A percentile compares a stretch with the other conserved stretches of the same genome.
These are phyloP conservation scores for Acromyrmex echinatior DNA, from an alignment of 1,140 invertebrate genomes.

Conservation along the genomic window DNA sequence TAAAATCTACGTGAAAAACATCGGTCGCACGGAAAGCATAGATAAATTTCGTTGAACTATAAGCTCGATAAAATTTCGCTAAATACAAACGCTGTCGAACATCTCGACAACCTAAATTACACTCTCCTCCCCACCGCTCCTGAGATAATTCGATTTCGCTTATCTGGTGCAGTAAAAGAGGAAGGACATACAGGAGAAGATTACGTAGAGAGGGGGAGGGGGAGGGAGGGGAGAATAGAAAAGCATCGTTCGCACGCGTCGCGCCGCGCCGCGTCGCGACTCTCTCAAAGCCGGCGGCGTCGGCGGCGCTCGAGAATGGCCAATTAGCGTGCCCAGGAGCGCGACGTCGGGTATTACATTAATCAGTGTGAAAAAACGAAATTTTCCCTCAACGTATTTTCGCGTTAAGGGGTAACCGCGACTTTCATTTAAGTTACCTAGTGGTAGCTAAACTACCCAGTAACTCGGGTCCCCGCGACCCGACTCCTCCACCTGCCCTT, in stretches of 20 bases:
- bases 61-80: constrained; percentile 26
- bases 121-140: constrained; percentile 10
- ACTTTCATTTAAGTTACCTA: constrained; percentile 81
- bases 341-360: constrained; percentile 75
- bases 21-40: not conserved
- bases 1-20: not conserved
- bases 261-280: constrained; percentile 33
- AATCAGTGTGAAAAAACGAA: constrained; percentile 78
- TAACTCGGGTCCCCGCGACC: constrained; percentile 67
- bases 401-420: constrained; percentile 75
- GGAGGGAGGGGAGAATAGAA: not conserved
- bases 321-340: constrained; percentile 75
- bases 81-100: constrained; percentile 13
- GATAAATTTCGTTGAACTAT: not conserved
- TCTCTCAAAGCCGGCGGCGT: constrained; percentile 67
- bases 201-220: not conserved
- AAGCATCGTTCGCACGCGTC: constrained; percentile 41
- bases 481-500: constrained; percentile 30
- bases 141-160: constrained; percentile 52
- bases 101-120: constrained; percentile 31
- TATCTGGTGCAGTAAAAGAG: constrained; percentile 22
- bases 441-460: constrained; percentile 78
- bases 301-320: constrained; percentile 70
- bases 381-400: constrained; percentile 81
- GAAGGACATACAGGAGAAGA: constrained; percentile 30